Base-by-base conservation (phyloP, 2,797 vertebrate genomes). In the Echiichthys vipera region DNA sequence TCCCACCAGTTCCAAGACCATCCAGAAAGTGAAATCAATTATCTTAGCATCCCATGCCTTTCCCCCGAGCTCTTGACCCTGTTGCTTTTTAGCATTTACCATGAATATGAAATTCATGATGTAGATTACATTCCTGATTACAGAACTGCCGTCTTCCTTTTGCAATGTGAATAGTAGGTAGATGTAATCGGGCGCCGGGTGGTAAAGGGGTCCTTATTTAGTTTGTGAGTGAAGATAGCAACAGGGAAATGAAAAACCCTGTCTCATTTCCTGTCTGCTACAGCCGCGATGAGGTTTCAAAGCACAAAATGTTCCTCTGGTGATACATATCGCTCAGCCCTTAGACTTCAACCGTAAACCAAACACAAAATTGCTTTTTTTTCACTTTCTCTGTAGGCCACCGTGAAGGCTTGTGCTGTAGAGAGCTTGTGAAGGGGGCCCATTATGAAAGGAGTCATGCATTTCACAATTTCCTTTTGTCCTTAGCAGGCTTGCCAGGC, bases 201-300 rank as follows among this genome's bases (percentile, higher is more conserved):
- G 84, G 90, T 71, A 92, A 91, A 88, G 62, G 85, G 86, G 77
- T 74, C 83, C 84, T 90, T 87, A 91, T 95, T 94, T 89, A 91
- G 90, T 93, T 92, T 90, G 89, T 71, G 87, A 83, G 86, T 56
- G 84, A 75, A 91, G 91, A 93, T 91, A 91, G 89, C 77, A 76
- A 78, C 81, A 79, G 88, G 93, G 93, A 95, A 95, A 95, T 95
- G 94, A 95, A 95, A 95, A 94, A 90, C 68, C 87, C 71, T 57
- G 75, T 92, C 92, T 94, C 92, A 95, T 95, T 95, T 95, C 95
- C 94, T 94, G 93, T 83, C 88, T 70, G 83, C 91, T 86, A 82
- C 77, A 81, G 88, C 62, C 51, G 65, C 89, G 62, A 81, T 83
- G 77, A 88, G 88, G 85, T 79, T 89, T 88, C 85, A 91, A 84